These are phyloP conservation scores for Brachystomella parvula DNA, from an alignment of 1,140 invertebrate genomes.

Conservation along the genomic window DNA sequence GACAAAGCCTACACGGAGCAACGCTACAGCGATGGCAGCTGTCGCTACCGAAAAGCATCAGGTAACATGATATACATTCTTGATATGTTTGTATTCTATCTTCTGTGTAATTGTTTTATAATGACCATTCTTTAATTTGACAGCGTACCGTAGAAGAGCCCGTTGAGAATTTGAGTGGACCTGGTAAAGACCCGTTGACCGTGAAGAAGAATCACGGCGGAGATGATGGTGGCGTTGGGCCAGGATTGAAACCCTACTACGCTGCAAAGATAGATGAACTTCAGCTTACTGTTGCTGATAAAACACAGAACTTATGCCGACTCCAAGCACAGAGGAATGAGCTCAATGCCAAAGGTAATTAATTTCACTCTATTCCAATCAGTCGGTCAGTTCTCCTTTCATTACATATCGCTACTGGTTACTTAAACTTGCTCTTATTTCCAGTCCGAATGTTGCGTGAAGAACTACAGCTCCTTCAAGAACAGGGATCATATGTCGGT, in stretches of 20 bases:
- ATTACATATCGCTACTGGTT: no score
- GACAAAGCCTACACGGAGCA: no score
- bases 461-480: slow-evolving; percentile 93
- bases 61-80: slow-evolving; percentile 13
- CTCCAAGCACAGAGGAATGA: slow-evolving; percentile 98
- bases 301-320: slow-evolving; percentile 92
- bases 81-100: neutral
- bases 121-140: neutral
- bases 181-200: neutral
- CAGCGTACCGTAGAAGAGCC: neutral
- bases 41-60: slow-evolving; percentile 27
- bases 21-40: slow-evolving; percentile 30
- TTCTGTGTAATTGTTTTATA: neutral
- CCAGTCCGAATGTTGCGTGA: slow-evolving; percentile 93
- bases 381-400: neutral
- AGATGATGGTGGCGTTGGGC: slow-evolving; percentile 22
- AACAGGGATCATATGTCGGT: slow-evolving; percentile 98
- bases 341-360: slow-evolving; percentile 92
- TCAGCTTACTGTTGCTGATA: slow-evolving; percentile 90
- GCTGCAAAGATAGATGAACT: slow-evolving; percentile 95
- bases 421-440: slow-evolving; percentile 40
- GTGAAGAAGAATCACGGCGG: slow-evolving; percentile 16
- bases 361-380: neutral
- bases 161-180: slow-evolving; percentile 9
- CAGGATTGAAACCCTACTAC: slow-evolving; percentile 85